A percentile compares a stretch with the other conserved stretches of the same genome.
Conservation (phyloP, 2,113 vertebrate genomes). For the Eclectus roratus region DNA sequence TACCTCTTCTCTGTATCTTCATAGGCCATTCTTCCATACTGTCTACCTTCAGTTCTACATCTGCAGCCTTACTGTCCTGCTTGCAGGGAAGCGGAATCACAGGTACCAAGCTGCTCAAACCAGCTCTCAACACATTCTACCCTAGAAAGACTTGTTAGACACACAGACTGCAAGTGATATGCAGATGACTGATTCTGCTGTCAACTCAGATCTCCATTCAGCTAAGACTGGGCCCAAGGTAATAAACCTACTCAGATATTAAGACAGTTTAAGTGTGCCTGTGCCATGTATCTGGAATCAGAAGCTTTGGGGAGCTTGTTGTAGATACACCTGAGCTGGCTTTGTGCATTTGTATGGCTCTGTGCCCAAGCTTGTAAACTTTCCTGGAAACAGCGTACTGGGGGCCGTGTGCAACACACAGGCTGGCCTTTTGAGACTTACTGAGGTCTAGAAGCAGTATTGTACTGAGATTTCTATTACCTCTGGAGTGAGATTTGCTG, state of each 20-base stretch:
- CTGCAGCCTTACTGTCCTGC: neutral
- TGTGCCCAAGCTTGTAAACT: neutral
- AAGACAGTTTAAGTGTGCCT: neutral
- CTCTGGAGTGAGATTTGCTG: neutral
- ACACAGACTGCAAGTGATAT: neutral
- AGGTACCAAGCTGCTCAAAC: neutral
- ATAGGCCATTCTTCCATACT: accelerated
- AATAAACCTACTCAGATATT: neutral
- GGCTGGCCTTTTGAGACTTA: neutral
- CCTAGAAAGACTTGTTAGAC: neutral
- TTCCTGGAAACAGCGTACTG: neutral
- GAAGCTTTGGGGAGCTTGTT: neutral
- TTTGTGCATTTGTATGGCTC: neutral
- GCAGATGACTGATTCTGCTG: neutral
- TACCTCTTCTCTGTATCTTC: neutral
- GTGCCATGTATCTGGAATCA: neutral
- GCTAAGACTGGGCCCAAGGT: neutral
- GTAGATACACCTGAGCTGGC: neutral
- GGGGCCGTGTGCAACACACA: neutral
- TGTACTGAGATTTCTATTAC: neutral
- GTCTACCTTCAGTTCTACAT: neutral
- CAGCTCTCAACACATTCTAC: neutral
- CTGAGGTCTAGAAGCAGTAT: neutral
- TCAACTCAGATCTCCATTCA: neutral
- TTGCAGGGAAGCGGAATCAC: neutral